Evolutionary conservation across 1,140 invertebrate genomes (phyloP).

Genomic region (Meloidogyne hapla): DNA sequence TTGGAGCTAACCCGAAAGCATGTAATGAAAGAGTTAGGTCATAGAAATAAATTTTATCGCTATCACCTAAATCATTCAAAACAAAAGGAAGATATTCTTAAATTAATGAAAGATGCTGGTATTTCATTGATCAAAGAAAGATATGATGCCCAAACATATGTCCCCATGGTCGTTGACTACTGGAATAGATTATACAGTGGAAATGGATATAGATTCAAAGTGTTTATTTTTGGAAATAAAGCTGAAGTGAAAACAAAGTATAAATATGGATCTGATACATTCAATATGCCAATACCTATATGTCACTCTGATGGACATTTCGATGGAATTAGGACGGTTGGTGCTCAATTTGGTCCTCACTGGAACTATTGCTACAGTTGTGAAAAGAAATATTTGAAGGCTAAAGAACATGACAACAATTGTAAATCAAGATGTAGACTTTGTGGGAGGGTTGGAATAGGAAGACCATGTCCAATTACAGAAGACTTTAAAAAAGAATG

Average conservation of each 20-base stretch:
- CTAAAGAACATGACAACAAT: not conserved
- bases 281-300: not conserved
- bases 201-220: not conserved
- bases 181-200: slow-evolving; percentile 2
- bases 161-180: not conserved
- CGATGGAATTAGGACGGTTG: slow-evolving; percentile 1
- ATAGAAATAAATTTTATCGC: not conserved
- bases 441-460: not conserved
- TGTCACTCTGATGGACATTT: not conserved
- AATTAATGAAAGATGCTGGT: not conserved
- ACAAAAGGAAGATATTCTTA: not conserved
- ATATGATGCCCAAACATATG: not conserved
- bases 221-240: slow-evolving; percentile 1
- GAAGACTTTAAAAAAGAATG: not conserved
- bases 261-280: slow-evolving; percentile 7
- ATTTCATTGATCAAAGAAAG: not conserved
- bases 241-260: not conserved
- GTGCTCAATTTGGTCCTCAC: slow-evolving; percentile 8
- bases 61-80: not conserved
- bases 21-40: not conserved
- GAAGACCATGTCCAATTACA: not conserved
- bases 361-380: slow-evolving; percentile 1
- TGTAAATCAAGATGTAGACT: not conserved
- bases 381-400: not conserved
- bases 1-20: not conserved